Base-by-base conservation (phyloP, 2,797 vertebrate species). In the Zenarchopterus dispar region DNA sequence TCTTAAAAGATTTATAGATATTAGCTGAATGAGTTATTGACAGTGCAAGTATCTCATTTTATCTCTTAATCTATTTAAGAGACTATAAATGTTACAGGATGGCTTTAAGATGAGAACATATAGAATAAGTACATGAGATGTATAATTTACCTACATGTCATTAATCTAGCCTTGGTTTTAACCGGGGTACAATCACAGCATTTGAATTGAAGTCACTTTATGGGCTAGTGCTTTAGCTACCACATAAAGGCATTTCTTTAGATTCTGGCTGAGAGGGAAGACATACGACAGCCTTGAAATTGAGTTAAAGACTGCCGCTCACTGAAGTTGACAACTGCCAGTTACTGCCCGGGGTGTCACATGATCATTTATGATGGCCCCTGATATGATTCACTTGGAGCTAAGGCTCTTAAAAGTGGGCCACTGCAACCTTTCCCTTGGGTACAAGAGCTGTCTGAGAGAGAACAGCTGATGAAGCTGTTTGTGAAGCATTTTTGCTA, bases 301-400 rank as follows among this genome's bases (percentile, higher is more conserved):
- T 80, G 88, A 64, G 42, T 82, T 82, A 88, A 87, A 86, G 85
- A 89, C 89, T 87, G 66, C 54, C 63, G 24, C 73, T 88, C 84
- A 82, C 81, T 88, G 85, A 89, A 80, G 81, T 84, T 88, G 90
- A 90, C 86, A 85, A 90, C 79, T 82, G 80, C 67, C 86, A 77
- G 84, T 81, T 73, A 81, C 45, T 53, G 82, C 90, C 89, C 9
- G 54, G 65, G 78, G 86, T 81, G 75, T 87, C 84, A 88, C 80
- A 83, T 88, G 88, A 89, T 89, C 88, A 75, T 77, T 73, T 70
- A 85, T 88, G 89, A 91, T 89, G 72, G 75, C 62, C 61, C 71
- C 66, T 76, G 84, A 89, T 88, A 62, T 83, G 84, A 89, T 75
- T 91, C 86, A 87, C 59, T 83, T 47, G 62, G 74, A 84, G 84